Percentiles rank a stretch among this genome's conserved stretches.
Evolutionary conservation across 2,113 vertebrate species (phyloP).

Genomic region (Acanthisitta chloris): DNA sequence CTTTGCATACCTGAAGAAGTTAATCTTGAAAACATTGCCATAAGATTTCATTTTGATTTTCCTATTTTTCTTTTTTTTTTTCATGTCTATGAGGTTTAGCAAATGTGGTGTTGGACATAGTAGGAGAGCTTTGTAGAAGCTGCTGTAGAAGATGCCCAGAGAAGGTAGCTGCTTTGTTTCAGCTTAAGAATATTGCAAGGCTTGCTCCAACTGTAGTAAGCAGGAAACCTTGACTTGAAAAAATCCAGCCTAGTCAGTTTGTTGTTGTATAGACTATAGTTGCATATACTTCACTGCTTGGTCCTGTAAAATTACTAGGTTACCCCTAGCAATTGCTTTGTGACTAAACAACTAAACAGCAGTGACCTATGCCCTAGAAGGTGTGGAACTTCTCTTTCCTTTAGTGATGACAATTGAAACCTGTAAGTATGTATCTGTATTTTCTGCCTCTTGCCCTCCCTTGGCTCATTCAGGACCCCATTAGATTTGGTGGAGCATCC

Average conservation of each 20-base stretch:
- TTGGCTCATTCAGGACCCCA: neutral
- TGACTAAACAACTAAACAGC: neutral
- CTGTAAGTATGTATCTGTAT: fast-evolving
- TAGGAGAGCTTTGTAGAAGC: neutral
- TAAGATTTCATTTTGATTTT: neutral
- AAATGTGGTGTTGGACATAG: neutral
- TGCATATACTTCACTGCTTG: neutral
- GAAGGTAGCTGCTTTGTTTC: neutral
- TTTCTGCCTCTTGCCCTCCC: neutral
- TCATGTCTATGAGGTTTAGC: neutral
- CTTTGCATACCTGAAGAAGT: neutral
- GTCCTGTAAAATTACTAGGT: neutral
- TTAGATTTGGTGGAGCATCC: neutral
- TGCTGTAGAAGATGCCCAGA: no score
- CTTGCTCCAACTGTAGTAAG: neutral
- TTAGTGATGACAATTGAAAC: neutral
- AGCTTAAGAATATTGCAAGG: neutral
- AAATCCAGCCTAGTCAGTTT: neutral
- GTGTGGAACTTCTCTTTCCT: neutral
- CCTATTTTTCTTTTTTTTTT: neutral
- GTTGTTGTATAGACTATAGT: neutral
- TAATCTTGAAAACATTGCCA: neutral
- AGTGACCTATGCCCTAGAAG: neutral
- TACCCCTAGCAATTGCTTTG: neutral
- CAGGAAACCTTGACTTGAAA: neutral